These are phyloP conservation scores for Caradrina kadenii DNA, from an alignment of 2,888 invertebrate genomes.

Conservation along the genomic window DNA sequence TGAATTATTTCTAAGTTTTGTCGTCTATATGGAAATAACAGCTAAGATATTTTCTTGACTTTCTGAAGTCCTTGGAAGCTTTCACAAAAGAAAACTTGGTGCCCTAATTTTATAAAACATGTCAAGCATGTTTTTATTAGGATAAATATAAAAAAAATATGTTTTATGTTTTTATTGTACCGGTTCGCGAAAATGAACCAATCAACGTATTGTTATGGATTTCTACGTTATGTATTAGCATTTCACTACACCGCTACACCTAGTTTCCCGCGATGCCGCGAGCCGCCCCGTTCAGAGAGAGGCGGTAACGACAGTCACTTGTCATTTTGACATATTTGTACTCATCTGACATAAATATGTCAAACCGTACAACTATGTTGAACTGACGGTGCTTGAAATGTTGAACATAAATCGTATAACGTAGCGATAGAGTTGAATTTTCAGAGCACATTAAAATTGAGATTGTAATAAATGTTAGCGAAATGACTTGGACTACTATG, in stretches of 20 bases:
- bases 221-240: not conserved
- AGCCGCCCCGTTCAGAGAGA: no score
- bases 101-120: constrained; percentile 37
- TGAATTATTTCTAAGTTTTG: constrained; percentile 49
- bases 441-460: no score
- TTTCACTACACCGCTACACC: not conserved
- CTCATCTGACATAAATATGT: no score
- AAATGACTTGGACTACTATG: not conserved
- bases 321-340: no score
- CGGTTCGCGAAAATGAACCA: constrained; percentile 40
- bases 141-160: constrained; percentile 18
- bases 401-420: not conserved
- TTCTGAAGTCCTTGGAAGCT: constrained; percentile 28
- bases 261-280: constrained; percentile 8
- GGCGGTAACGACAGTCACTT: no score
- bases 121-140: constrained; percentile 30
- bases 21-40: constrained; percentile 48
- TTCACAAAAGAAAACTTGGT: constrained; percentile 22
- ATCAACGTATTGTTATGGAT: constrained; percentile 43
- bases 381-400: not conserved
- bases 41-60: constrained; percentile 40
- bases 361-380: no score
- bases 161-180: constrained; percentile 16
- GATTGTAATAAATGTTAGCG: not conserved
- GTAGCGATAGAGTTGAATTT: not conserved